Base-by-base conservation (phyloP, 1,140 invertebrate genomes). In the Holcopasites calliopsidis region DNA sequence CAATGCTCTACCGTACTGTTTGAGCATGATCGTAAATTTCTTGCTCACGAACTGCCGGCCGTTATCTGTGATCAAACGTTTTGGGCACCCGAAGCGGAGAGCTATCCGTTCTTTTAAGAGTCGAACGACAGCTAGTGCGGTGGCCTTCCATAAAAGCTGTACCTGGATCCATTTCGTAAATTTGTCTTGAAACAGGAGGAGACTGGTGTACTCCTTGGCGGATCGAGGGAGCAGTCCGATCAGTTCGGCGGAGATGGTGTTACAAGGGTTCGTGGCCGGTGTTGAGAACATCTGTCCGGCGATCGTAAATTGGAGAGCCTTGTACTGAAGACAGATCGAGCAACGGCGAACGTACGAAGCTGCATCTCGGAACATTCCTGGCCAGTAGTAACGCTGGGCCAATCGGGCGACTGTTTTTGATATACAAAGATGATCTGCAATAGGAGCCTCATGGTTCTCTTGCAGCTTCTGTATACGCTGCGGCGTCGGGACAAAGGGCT, bases 381-480 rank as follows among this genome's bases (percentile, higher is more conserved):
- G 61, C 31, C 44, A 64, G 26, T 49, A 35, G 18, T 64, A 50
- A 1, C 58, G 1, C 35, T 44, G 23, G 0, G 40, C n/a, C 7
- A 49, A 28, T 3, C 44, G 26, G 2, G 38, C 38, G 7, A 47
- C 28, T 8, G 23, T 49, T 26, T 62, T 47, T 3, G 42, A 8
- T 0, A 11, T 62, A 2, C 61, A 26, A 3, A 47, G 7, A 3
- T 64, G 61, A 0, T 28, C 31, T 16, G 44, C 31, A 1, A 44
- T 64, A 0, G 18, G 61, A 0, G 10, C 26, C 28, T 50, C 31
- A 18, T 64, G 42, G 3, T 13, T 49, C 16, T 21, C 26, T 0
- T 2, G 1, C 0, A 62, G 6, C 1, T 47, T 18, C 0, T 4
- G 1, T 0, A 2, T 0, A n/a, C 42, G 16, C 1, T 31, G 0